Evolutionary conservation across 2,113 vertebrate genomes (phyloP), one percentile per base, ranked within the genome.

Genomic region (Glaucomys volans): DNA sequence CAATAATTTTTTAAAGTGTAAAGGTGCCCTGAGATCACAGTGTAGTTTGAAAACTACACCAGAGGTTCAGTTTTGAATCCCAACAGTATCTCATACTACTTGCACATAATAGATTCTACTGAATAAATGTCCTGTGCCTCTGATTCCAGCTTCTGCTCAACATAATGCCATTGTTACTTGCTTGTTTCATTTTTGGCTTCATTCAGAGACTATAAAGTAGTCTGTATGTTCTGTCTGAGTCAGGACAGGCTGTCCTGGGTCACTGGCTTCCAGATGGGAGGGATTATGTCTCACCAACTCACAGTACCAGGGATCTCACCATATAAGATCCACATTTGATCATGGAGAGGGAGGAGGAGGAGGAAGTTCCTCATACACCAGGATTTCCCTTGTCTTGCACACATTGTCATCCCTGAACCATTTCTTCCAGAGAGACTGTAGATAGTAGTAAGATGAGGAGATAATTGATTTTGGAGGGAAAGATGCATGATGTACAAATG

Each of bases 401-500:
- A 82, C 22, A 13, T 62, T 74, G 71, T 87, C 62, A 47, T 28
- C 22, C 28, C 66, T 92, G 57, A 95, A 42, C 35, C 42, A 18
- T 30, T 94, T 84, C 81, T 96, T 95, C 44, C 94, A 87, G 62
- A 94, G 44, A 96, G 42, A 66, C n/a, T 44, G 11, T 4, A 77
- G 83, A 75, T 75, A 64, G 50, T 2, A 28, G 16, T 40, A 30
- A 74, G 40, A 96, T 75, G 84, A 92, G 35, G 44, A 76, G 37
- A 66, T 59, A 37, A 82, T 1, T 54, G 44, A 54, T 69, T 87
- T 94, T 28, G 35, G 54, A 91, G 62, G 75, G 71, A 87, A 90
- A 62, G 4, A 20, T 0, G 10, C 16, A 52, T n/a, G n/a, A 57
- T 17, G 30, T 52, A 44, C 59, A 50, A 81, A 91, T 40, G 47